Evolutionary conservation across 2,113 vertebrate species (phyloP).

Genomic region (Psilopsiagon aymara): DNA sequence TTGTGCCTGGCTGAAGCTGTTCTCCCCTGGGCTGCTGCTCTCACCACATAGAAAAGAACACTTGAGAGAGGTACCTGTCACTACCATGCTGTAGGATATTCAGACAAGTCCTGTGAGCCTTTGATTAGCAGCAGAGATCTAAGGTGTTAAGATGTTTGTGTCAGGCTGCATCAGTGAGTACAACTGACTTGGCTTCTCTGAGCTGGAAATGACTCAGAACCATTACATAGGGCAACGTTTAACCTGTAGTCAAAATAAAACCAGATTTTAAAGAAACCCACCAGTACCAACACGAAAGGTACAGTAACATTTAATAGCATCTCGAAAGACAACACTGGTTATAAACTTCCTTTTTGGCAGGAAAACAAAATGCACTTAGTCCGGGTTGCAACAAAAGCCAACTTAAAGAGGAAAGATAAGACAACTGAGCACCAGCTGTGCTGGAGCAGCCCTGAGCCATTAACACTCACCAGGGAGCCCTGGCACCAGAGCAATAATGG

Average conservation of each 20-base stretch:
- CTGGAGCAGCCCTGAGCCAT: conserved; percentile 17
- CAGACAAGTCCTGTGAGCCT: not conserved
- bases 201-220: conserved; percentile 19
- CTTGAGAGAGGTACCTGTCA: not conserved
- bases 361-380: conserved; percentile 72
- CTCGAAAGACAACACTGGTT: conserved; percentile 56
- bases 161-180: not conserved
- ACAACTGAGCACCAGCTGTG: conserved; percentile 24
- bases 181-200: not conserved
- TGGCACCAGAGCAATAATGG: not conserved
- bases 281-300: not conserved
- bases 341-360: conserved; percentile 71
- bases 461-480: not conserved
- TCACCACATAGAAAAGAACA: not conserved
- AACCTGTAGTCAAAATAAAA: conserved; percentile 42
- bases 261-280: not conserved
- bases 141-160: conserved; percentile 30
- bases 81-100: not conserved
- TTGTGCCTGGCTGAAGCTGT: not conserved
- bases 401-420: not conserved
- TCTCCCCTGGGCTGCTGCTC: not conserved
- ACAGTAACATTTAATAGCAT: conserved; percentile 75
- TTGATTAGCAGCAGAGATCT: not conserved
- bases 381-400: conserved; percentile 41
- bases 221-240: not conserved